Conservation (phyloP, 1,140 invertebrate genomes). For the Argopecten irradians region DNA sequence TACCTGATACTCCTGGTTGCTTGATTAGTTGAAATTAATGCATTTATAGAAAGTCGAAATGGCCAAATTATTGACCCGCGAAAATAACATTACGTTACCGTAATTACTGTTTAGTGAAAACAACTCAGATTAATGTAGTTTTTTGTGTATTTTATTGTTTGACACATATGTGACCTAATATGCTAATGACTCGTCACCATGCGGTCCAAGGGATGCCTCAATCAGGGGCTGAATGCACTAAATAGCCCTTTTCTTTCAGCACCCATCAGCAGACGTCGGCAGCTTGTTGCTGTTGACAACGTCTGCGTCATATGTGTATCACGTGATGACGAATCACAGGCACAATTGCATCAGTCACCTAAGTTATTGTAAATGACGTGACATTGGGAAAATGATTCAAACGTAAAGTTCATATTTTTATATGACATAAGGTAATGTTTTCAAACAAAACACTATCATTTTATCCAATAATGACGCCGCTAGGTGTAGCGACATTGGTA, state of each 20-base stretch:
- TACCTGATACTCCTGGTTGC: too few relatives aligned
- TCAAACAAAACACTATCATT: not conserved
- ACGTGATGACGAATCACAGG: not conserved
- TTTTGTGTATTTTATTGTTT: not conserved
- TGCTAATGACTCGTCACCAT: not conserved
- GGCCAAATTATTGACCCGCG: too few relatives aligned
- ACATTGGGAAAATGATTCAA: too few relatives aligned
- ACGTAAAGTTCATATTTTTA: too few relatives aligned
- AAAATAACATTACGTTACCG: too few relatives aligned
- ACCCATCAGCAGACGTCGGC: not conserved
- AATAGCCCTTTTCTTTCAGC: not conserved
- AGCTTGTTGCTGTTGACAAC: slow-evolving; percentile 7
- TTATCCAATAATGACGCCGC: not conserved
- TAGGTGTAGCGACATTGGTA: not conserved
- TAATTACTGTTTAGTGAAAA: too few relatives aligned
- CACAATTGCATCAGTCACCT: too few relatives aligned
- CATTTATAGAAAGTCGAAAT: too few relatives aligned
- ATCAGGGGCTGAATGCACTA: not conserved
- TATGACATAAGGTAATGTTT: not conserved
- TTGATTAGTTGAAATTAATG: too few relatives aligned
- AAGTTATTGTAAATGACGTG: too few relatives aligned
- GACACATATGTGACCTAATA: not conserved
- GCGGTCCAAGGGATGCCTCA: not conserved
- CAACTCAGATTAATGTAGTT: not conserved
- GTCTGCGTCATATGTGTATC: not conserved